These are phyloP conservation scores for Pelodiscus sinensis DNA, from an alignment of 2,113 vertebrate genomes.

Conservation along the genomic window DNA sequence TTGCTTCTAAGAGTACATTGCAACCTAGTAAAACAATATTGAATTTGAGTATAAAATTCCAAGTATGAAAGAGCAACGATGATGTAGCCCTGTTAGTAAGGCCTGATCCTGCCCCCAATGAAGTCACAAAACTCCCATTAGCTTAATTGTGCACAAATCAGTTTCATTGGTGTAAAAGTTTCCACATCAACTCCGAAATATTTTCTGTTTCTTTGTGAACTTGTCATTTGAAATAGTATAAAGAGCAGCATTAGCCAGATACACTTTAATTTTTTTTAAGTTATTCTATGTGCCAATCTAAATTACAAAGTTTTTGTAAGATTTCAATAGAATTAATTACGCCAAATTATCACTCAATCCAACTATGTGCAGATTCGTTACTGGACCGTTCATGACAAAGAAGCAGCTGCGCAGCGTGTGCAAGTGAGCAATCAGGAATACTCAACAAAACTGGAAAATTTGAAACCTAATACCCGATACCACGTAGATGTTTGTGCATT, in stretches of 20 bases:
- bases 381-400: constrained; percentile 88
- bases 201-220: background rate
- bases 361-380: constrained; percentile 85
- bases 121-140: background rate
- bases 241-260: background rate
- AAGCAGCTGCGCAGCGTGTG: constrained; percentile 84
- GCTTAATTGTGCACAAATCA: constrained; percentile 2
- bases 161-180: background rate
- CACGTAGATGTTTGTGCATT: constrained; percentile 88
- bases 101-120: background rate
- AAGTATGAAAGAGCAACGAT: background rate
- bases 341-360: background rate
- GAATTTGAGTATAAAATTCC: background rate
- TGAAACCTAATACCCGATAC: constrained; percentile 88
- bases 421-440: constrained; percentile 84
- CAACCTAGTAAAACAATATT: background rate
- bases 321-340: background rate
- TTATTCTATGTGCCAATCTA: background rate
- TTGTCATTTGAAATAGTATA: background rate
- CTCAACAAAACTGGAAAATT: constrained; percentile 87
- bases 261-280: background rate
- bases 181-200: background rate
- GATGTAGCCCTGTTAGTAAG: background rate
- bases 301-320: background rate
- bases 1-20: background rate